A percentile compares a stretch with the other conserved stretches of the same genome.
Conservation (phyloP, 2,797 vertebrate species). For the Alcedo atthis region DNA sequence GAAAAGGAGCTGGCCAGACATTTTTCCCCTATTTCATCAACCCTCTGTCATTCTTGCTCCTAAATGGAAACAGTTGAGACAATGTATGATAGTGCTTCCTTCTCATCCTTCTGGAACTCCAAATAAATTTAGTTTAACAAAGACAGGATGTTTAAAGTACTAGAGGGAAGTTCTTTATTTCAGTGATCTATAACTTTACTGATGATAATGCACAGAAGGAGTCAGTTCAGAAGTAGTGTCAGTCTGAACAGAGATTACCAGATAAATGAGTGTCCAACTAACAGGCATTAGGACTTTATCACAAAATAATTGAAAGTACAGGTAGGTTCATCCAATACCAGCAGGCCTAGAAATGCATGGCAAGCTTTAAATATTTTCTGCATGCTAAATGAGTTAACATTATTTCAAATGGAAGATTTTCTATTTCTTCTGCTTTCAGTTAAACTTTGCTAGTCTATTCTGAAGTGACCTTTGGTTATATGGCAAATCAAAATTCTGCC, state of each 20-base stretch:
- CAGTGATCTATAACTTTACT: neutral
- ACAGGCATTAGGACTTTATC: neutral
- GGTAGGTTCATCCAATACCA: neutral
- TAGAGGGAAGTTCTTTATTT: neutral
- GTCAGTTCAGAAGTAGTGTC: neutral
- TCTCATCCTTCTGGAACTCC: neutral
- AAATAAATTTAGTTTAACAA: slow-evolving; percentile 17
- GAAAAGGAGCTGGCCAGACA: neutral
- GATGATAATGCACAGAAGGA: neutral
- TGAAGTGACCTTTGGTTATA: neutral
- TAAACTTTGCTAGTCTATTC: neutral
- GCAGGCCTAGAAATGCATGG: neutral
- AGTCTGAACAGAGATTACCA: slow-evolving; percentile 23
- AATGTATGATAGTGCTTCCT: neutral
- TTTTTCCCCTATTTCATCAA: neutral
- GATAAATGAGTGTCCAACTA: neutral
- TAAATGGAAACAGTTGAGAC: neutral
- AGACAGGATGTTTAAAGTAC: slow-evolving; percentile 19
- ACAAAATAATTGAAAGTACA: slow-evolving; percentile 21
- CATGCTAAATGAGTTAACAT: neutral
- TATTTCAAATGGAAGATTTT: neutral
- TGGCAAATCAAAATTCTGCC: neutral
- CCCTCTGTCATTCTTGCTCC: neutral
- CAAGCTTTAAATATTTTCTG: slow-evolving; percentile 21
- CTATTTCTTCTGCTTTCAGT: neutral